These are phyloP conservation scores for Adelognathus sp. DNA, from an alignment of 2,888 invertebrate species.

Conservation along the genomic window DNA sequence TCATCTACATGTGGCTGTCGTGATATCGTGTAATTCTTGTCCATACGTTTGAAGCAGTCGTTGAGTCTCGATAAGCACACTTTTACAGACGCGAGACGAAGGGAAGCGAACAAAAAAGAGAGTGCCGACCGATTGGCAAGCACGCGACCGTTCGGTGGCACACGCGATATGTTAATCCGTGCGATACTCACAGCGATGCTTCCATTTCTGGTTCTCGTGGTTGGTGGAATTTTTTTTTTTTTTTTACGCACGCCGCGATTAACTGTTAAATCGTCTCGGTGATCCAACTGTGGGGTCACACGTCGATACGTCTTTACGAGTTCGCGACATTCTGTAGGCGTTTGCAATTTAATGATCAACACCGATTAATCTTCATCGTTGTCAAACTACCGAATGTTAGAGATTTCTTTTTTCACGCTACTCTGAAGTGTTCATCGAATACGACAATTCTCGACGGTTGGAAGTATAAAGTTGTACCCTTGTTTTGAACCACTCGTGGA, in stretches of 20 bases:
- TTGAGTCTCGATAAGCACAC: slow-evolving; percentile 9
- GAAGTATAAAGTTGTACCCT: too few species aligned
- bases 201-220: slow-evolving; percentile 16
- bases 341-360: not conserved
- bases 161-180: slow-evolving; percentile 73
- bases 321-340: not conserved
- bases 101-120: not conserved
- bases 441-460: too few species aligned
- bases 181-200: slow-evolving; percentile 34
- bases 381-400: too few species aligned
- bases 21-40: not conserved
- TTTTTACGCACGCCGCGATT: not conserved
- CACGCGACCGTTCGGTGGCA: slow-evolving; percentile 69
- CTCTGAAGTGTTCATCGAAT: too few species aligned
- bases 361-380: not conserved
- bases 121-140: slow-evolving; percentile 64
- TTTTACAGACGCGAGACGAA: not conserved
- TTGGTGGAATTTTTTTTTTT: not conserved
- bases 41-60: not conserved
- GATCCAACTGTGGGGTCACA: not conserved
- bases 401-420: too few species aligned
- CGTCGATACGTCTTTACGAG: not conserved
- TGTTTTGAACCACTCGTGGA: too few species aligned
- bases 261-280: slow-evolving; percentile 9
- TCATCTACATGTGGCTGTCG: not conserved